Base-by-base conservation (phyloP, 2,888 invertebrate species). In the Allolobophora icterica region DNA sequence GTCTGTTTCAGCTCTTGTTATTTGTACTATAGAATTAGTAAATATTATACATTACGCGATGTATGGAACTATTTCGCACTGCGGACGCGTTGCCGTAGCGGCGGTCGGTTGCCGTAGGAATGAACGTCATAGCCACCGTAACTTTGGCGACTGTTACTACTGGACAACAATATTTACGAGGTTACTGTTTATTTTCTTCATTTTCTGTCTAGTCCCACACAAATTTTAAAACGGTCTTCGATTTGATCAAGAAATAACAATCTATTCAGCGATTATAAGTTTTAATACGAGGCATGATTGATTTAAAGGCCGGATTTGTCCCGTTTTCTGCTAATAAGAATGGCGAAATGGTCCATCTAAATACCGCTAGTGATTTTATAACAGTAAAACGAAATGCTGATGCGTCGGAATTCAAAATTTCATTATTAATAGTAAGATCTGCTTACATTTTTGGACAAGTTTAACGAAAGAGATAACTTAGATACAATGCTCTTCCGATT, bases 71-170 rank as follows among this genome's bases (percentile, higher is more conserved):
- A 87, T 38, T 87, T 87, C n/a, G 3, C 71, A n/a, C 11, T n/a
- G 71, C 71, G 71, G 71, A 71, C n/a, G 71, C n/a, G 52, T 52
- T 15, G 87, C 87, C 35, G 34, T 34, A 35, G 87, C 35, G 34
- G 13, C 87, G 87, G 87, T 87, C 87, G 87, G 91, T 91, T 91
- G 91, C 91, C 91, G 90, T 91, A 91, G 91, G 84, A 89, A 91
- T 87, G 90, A 84, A 90, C 90, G 90, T 90, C 91, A 91, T 91
- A 91, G 91, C 90, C 91, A 91, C 91, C 89, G 91, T 91, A 90
- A 35, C 91, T 83, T 84, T 90, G 91, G 52, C 52, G 89, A 91
- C 52, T 42, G 84, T 52, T 91, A 38, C 45, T 90, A 38, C 33
- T 40, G 24, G 33, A n/a, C n/a, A 90, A 52, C 34, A 52, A 52